These are phyloP conservation scores for Lypha dubia DNA, from an alignment of 2,888 invertebrate species.

Conservation along the genomic window DNA sequence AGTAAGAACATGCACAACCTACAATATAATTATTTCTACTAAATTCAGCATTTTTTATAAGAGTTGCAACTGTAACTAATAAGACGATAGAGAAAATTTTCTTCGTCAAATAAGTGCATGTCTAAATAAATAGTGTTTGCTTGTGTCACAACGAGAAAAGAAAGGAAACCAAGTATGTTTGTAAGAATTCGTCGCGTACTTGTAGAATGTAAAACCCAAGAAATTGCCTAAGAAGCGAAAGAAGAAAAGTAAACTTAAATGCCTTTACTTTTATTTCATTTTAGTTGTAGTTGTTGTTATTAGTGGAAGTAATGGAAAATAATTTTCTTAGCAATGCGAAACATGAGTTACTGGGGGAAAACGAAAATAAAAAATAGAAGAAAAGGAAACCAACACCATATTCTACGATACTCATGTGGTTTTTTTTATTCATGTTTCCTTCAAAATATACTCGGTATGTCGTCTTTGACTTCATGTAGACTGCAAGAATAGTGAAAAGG, in stretches of 20 bases:
- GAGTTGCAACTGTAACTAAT: background rate
- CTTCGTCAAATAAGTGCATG: slow-evolving; percentile 22
- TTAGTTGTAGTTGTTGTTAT: background rate
- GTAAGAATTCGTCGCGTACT: background rate
- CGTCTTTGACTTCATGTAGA: background rate
- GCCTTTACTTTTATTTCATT: slow-evolving; percentile 13
- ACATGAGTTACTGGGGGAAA: slow-evolving; percentile 23
- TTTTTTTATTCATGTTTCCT: slow-evolving; percentile 24
- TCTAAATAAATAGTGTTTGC: slow-evolving; percentile 58
- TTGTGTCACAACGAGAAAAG: slow-evolving; percentile 19
- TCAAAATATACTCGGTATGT: slow-evolving; percentile 9
- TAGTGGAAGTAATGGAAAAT: slow-evolving; percentile 41
- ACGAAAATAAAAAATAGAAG: no score
- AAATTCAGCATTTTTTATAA: background rate
- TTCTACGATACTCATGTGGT: slow-evolving; percentile 22
- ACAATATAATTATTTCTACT: background rate
- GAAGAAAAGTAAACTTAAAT: background rate
- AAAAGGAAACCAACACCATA: background rate
- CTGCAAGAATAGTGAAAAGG: background rate
- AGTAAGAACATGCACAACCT: background rate
- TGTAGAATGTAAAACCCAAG: background rate
- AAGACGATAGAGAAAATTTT: slow-evolving; percentile 12
- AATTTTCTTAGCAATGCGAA: slow-evolving; percentile 46
- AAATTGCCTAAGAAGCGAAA: slow-evolving; percentile 41
- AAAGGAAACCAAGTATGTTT: slow-evolving; percentile 3